Conservation (phyloP, 2,888 invertebrate species). For the Elmis aenea region DNA sequence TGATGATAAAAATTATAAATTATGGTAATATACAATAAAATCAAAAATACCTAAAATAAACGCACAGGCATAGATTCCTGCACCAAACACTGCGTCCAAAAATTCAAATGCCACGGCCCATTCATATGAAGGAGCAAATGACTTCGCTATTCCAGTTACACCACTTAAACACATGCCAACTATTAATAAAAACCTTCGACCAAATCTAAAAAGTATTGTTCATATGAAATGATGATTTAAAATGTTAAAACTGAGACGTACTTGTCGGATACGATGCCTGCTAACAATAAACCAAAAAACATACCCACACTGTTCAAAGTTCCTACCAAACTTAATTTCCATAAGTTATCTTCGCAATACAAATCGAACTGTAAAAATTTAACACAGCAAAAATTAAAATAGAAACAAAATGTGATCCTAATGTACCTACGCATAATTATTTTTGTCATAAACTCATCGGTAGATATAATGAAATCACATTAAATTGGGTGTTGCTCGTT, state of each 20-base stretch:
- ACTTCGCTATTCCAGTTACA: constrained; percentile 61
- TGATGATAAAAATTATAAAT: too few species aligned
- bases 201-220: constrained; percentile 47
- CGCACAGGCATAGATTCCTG: constrained; percentile 66
- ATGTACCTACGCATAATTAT: too few species aligned
- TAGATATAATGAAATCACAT: too few species aligned
- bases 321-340: constrained; percentile 66
- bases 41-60: constrained; percentile 62
- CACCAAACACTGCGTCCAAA: constrained; percentile 63
- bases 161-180: constrained; percentile 56
- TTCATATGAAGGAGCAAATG: constrained; percentile 63
- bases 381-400: too few species aligned
- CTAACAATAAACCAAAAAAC: constrained; percentile 63
- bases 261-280: constrained; percentile 60
- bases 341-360: constrained; percentile 56
- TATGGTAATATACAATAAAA: too few species aligned
- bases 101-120: constrained; percentile 71
- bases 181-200: constrained; percentile 56
- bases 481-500: too few species aligned
- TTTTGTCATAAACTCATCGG: too few species aligned
- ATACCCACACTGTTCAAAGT: constrained; percentile 70
- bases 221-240: not conserved
- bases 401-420: too few species aligned
- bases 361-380: constrained; percentile 55
- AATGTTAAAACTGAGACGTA: constrained; percentile 34